These are phyloP conservation scores for Ginglymostoma cirratum DNA, from an alignment of 2,113 vertebrate genomes.

Conservation along the genomic window DNA sequence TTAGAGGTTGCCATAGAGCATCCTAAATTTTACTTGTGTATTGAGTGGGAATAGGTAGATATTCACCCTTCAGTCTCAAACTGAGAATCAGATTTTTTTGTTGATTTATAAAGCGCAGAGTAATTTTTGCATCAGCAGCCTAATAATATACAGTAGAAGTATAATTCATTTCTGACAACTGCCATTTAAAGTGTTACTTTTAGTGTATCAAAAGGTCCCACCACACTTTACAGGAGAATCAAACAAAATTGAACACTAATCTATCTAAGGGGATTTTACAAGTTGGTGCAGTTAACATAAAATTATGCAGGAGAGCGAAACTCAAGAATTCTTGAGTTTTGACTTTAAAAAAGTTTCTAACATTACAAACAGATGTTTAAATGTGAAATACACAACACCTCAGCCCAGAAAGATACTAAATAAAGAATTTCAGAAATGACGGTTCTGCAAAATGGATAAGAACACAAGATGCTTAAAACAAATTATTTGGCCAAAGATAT, in stretches of 20 bases:
- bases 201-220: neutral
- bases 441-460: neutral
- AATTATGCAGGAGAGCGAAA: neutral
- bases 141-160: neutral
- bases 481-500: neutral
- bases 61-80: neutral
- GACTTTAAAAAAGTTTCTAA: neutral
- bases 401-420: neutral
- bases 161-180: neutral
- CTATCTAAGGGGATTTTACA: neutral
- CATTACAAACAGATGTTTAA: neutral
- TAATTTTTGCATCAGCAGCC: neutral
- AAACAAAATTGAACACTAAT: neutral
- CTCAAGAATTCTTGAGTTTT: neutral
- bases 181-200: neutral
- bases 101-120: neutral
- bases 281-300: neutral
- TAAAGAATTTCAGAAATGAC: neutral
- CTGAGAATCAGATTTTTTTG: neutral
- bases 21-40: neutral
- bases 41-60: neutral
- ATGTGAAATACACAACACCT: neutral
- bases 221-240: neutral
- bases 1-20: too few species aligned
- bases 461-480: neutral